A percentile compares a stretch with the other conserved stretches of the same genome.
Evolutionary conservation across 1,140 invertebrate genomes (phyloP).

Genomic region (Panagrolaimus sp.): DNA sequence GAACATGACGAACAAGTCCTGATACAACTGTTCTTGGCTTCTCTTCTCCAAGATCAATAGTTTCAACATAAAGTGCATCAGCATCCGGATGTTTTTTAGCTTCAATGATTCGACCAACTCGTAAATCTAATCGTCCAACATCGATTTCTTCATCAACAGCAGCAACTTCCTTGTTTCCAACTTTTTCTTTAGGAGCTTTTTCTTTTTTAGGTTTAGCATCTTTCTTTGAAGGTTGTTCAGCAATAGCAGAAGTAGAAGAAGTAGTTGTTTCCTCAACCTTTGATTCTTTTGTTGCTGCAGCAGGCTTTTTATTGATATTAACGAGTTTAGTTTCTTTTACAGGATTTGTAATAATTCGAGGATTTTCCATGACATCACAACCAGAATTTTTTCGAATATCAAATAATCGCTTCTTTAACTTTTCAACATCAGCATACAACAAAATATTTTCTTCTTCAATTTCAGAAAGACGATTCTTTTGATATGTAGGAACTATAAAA

Average conservation of each 20-base stretch:
- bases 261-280: slow-evolving; percentile 20
- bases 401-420: background rate
- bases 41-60: slow-evolving; percentile 80
- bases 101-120: slow-evolving; percentile 77
- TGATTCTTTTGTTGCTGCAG: slow-evolving; percentile 21
- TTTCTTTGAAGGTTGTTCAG: slow-evolving; percentile 28
- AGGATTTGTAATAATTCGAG: background rate
- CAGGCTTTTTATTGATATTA: background rate
- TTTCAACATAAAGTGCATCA: slow-evolving; percentile 80
- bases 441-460: background rate
- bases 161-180: too few species aligned
- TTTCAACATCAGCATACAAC: background rate
- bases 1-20: slow-evolving; percentile 78
- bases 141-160: slow-evolving; percentile 45
- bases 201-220: slow-evolving; percentile 25
- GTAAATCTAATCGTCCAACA: slow-evolving; percentile 68
- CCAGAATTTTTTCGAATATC: background rate
- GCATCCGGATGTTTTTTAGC: slow-evolving; percentile 82
- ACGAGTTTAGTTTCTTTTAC: slow-evolving; percentile 10
- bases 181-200: background rate
- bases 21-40: slow-evolving; percentile 77
- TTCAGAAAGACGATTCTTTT: background rate
- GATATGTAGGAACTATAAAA: background rate
- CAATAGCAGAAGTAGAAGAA: slow-evolving; percentile 16
- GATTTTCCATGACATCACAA: background rate